These are phyloP conservation scores for Bombus haemorrhoidalis DNA, from an alignment of 1,140 invertebrate genomes.

Conservation along the genomic window DNA sequence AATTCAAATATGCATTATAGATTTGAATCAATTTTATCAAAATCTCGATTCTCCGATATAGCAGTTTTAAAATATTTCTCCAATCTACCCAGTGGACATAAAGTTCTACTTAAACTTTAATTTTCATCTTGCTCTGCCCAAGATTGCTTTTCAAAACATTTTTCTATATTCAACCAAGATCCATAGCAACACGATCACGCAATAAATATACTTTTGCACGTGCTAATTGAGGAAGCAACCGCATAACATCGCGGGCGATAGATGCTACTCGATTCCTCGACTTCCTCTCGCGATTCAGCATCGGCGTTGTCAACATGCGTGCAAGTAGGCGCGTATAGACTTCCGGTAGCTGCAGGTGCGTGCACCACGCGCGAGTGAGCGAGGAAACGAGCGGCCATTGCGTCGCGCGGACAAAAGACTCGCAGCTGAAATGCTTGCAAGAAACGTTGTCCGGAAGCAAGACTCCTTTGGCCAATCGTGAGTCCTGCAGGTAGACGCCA, in stretches of 20 bases:
- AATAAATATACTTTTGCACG: not conserved
- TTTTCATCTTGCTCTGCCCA: no score
- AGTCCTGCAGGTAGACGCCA: conserved; percentile 52
- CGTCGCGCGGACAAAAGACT: conserved; percentile 51
- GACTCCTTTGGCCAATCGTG: conserved; percentile 66
- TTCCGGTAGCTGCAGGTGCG: conserved; percentile 62
- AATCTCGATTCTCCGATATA: no score
- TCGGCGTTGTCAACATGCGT: conserved; percentile 52
- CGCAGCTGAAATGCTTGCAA: conserved; percentile 49
- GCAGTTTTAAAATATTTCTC: no score
- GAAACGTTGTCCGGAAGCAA: conserved; percentile 60
- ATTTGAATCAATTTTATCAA: no score
- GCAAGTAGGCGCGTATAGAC: conserved; percentile 37
- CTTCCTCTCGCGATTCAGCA: conserved; percentile 12
- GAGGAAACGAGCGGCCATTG: conserved; percentile 46
- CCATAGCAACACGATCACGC: not conserved
- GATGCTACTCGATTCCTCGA: not conserved
- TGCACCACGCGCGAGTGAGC: not conserved
- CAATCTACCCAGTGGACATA: no score
- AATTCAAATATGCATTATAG: no score
- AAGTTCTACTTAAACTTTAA: no score
- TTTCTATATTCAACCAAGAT: no score
- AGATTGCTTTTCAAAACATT: no score
- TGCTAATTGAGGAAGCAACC: not conserved
- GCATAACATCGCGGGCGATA: not conserved